Evolutionary conservation across 1,140 invertebrate species (phyloP), one percentile per base, ranked within the genome.

Genomic region (Bradynema listronoti): DNA sequence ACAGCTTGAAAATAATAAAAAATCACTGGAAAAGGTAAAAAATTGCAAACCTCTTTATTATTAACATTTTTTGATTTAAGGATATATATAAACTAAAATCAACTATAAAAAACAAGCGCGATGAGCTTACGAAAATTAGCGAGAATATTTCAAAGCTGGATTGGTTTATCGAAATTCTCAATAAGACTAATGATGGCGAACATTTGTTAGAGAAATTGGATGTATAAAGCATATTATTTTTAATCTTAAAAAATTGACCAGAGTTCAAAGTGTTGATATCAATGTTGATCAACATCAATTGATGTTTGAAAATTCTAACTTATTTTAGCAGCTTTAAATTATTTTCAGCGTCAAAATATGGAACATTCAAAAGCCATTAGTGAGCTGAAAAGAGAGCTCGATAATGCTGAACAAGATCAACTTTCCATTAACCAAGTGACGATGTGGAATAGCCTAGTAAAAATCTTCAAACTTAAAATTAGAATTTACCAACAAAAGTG

Each of bases 391-490:
- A 27, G 27, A 7, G 61, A 71, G 16, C 27, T 63, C 11, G 50
- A 27, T n/a, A 39, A 19, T 16, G 16, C 42, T 29, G 41, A 33
- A 5, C 29, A 14, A 24, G 36, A 55, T 7, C 39, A 24, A 16
- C 53, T 58, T 47, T 46, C 49, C 25, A 41, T 19, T 29, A 62
- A 68, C 39, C 68, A 68, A 36, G 66, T 64, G 22, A 24, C 19
- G 6, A 68, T 72, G 66, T 68, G 66, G 66, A 36, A 65, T 25
- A 67, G 42, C 16, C 63, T 68, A n/a, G 32, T 72, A 4, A 42
- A 68, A 30, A 29, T 68, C 16, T 68, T 71, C 34, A 49, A 71
- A 30, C 25, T 34, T 34, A 67, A 67, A 41, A 32, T 67, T 11
- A 41, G 64, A 22, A 32, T 66, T 11, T 39, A 19, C 19, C n/a